These are phyloP conservation scores for Opisthocomus hoazin DNA, from an alignment of 2,113 vertebrate species.

Conservation along the genomic window DNA sequence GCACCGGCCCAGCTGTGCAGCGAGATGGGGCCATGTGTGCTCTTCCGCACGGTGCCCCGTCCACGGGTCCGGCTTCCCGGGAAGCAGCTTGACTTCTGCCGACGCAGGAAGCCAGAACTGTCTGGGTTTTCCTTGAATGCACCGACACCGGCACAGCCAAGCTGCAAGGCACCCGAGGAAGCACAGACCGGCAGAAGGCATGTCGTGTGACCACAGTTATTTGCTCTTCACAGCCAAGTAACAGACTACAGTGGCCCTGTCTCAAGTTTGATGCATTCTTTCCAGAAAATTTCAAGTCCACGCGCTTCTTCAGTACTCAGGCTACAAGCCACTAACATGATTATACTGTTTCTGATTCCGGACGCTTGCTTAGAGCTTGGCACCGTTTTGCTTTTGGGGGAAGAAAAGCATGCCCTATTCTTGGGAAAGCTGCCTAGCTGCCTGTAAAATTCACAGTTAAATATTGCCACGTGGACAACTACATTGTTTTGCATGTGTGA, in stretches of 20 bases:
- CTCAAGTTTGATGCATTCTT: neutral
- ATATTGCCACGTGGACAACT: accelerated
- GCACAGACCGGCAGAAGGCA: neutral
- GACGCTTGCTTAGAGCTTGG: neutral
- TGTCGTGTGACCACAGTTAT: neutral
- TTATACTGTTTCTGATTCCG: neutral
- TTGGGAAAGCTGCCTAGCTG: neutral
- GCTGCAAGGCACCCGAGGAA: neutral
- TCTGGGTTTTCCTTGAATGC: neutral
- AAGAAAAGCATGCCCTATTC: neutral
- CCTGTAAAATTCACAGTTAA: neutral
- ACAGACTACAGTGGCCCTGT: neutral
- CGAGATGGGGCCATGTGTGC: accelerated
- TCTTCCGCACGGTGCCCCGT: accelerated
- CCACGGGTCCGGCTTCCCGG: accelerated
- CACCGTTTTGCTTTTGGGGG: neutral
- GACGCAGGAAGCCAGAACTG: accelerated
- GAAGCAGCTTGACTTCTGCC: neutral
- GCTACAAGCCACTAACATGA: neutral
- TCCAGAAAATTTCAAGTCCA: neutral
- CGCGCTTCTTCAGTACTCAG: accelerated
- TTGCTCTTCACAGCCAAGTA: neutral
- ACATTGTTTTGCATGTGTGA: neutral
- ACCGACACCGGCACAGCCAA: neutral
- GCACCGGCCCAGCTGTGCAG: neutral